Conservation (phyloP, 64 coral and sea anemone genomes). For the Acropora tenuis region DNA sequence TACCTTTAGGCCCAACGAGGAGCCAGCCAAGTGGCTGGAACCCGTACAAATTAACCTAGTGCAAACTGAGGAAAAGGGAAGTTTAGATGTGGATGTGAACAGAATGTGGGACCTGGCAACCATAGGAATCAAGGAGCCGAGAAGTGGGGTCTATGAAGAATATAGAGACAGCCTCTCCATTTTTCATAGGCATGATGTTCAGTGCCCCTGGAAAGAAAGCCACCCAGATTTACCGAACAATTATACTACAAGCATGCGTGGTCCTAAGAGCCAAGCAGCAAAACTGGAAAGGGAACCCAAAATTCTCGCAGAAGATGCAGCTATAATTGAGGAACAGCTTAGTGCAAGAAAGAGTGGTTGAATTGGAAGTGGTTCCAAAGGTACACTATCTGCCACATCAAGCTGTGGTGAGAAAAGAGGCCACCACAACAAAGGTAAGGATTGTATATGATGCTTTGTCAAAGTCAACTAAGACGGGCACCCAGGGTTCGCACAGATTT, state of each 20-base stretch:
- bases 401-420: slow-evolving; percentile 5
- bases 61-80: not conserved
- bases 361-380: not conserved
- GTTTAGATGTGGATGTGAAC: not conserved
- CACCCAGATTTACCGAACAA: not conserved
- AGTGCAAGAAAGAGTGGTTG: not conserved
- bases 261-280: not conserved
- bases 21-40: not conserved
- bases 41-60: not conserved
- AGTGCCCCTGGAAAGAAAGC: slow-evolving; percentile 4
- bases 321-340: slow-evolving; percentile 19
- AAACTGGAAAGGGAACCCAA: slow-evolving; percentile 12
- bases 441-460: slow-evolving; percentile 11
- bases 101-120: slow-evolving; percentile 32
- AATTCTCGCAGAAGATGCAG: not conserved
- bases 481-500: not conserved
- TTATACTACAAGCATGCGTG: slow-evolving; percentile 7
- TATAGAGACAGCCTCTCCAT: not conserved
- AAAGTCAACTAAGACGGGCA: too few relatives aligned
- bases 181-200: slow-evolving; percentile 17
- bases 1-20: slow-evolving; percentile 20
- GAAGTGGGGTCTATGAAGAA: slow-evolving; percentile 15
- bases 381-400: slow-evolving; percentile 42
- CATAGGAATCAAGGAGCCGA: not conserved
- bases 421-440: slow-evolving; percentile 5